Base-by-base conservation (phyloP, 2,888 invertebrate species). In the Platynereis dumerilii region DNA sequence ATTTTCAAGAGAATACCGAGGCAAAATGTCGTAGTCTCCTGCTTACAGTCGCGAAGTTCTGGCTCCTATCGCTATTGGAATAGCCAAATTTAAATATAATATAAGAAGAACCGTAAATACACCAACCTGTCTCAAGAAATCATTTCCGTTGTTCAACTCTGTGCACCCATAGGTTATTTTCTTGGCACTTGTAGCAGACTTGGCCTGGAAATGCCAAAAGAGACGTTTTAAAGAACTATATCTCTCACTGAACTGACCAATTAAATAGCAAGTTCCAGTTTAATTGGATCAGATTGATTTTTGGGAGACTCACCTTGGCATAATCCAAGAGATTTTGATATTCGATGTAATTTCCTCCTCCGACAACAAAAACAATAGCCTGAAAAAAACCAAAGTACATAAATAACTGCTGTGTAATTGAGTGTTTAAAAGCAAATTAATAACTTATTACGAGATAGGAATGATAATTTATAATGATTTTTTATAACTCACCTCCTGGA, bases 251-350 rank as follows among this genome's bases (percentile, higher is more conserved):
- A 52, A 52, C 52, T 7, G 20, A 52, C 52, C 10, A 12, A 52
- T 55, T 12, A 55, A 3, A n/a, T 26, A 20, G 12, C 5, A 58
- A 26, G 58, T 44, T 45, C 12, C 15, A n/a, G n/a, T n/a, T n/a
- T n/a, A n/a, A n/a, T n/a, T n/a, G n/a, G n/a, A n/a, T n/a, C n/a
- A n/a, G n/a, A n/a, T n/a, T n/a, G n/a, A n/a, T n/a, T n/a, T n/a
- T n/a, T n/a, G n/a, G n/a, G n/a, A n/a, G 22, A 54, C 65, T 58
- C 61, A 91, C 91, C 88, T 93, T 96, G 42, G 92, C 92, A 80
- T 96, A 96, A 83, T 98, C 98, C 60, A 93, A 90, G 67, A 99
- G 88, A 88, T 99, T 99, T 85, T 98, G 98, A 85, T 99, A 99
- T 85, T 99, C 99, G 80, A 98, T 97, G 82, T 99, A 99, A 87